Evolutionary conservation across 2,113 vertebrate genomes (phyloP), one percentile per base, ranked within the genome.

Genomic region (Perca fluviatilis): DNA sequence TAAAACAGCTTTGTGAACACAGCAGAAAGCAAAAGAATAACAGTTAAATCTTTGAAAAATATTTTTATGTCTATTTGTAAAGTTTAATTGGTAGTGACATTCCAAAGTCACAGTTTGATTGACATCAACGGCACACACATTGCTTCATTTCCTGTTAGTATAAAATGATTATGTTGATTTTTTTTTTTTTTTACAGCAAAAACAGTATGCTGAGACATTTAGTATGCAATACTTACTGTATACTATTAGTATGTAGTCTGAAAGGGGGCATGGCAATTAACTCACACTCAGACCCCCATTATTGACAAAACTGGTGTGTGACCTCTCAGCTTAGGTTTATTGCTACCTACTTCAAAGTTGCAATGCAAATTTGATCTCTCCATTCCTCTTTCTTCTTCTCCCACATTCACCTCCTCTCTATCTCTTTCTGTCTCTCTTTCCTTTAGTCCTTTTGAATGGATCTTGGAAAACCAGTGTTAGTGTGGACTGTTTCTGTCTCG

Each of bases 401-500:
- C 40, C 33, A 53, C 68, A 61, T 84, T 75, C 12, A 40, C 60
- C 53, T 64, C 62, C 47, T 27, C 23, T 61, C 46, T 36, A 19
- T 68, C 36, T 68, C 65, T 64, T 6, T 2, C 21, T 40, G 8
- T 78, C 33, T 16, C 61, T 57, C 68, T 61, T 51, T 78, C 72
- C 73, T 90, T 81, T 69, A 46, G 89, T 88, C 87, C 80, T n/a
- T 15, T 25, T 83, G 86, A 90, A 84, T 68, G 82, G 85, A 84
- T 90, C 81, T 84, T 87, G 76, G 69, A 64, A 85, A 84, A 78
- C 74, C 89, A 75, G 79, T 81, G 86, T 91, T 84, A 33, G 83
- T 70, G 36, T 90, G 88, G 91, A 83, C 88, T 74, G 86, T 86
- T 50, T 91, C 25, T 87, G 78, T 90, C 85, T 91, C 60, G 30